A percentile compares a stretch with the other conserved stretches of the same genome.
These are phyloP conservation scores for Leptodactylus fallax DNA, from an alignment of 2,797 vertebrate species.

Conservation along the genomic window DNA sequence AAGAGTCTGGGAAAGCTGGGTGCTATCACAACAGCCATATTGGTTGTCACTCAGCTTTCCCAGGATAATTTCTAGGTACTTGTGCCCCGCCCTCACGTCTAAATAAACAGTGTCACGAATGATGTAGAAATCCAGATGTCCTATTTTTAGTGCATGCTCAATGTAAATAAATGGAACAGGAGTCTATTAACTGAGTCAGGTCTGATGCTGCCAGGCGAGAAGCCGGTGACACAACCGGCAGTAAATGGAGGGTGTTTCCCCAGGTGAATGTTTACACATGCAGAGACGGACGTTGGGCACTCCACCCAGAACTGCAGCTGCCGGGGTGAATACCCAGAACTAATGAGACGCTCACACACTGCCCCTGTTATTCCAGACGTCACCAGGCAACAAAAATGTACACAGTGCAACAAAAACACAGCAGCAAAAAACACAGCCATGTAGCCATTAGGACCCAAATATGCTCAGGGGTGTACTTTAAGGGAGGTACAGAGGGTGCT, in stretches of 20 bases:
- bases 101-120: not conserved
- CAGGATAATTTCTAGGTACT: not conserved
- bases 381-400: not conserved
- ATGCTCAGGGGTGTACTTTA: too few relatives aligned
- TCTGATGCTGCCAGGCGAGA: conserved; percentile 19
- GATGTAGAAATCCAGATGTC: not conserved
- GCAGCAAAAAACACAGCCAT: too few relatives aligned
- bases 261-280: not conserved
- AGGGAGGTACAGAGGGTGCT: too few relatives aligned
- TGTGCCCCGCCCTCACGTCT: not conserved
- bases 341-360: not conserved
- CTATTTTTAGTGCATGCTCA: not conserved
- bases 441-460: too few relatives aligned
- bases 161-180: not conserved
- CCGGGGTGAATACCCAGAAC: not conserved
- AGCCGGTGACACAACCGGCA: not conserved
- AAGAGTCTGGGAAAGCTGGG: too few relatives aligned
- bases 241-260: conserved; percentile 29
- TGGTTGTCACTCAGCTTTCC: not conserved
- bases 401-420: not conserved
- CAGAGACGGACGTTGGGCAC: not conserved
- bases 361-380: not conserved
- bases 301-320: conserved; percentile 20
- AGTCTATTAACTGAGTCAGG: not conserved
- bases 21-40: not conserved